These are phyloP conservation scores for Zonotrichia leucophrys DNA, from an alignment of 2,113 vertebrate genomes.

Conservation along the genomic window DNA sequence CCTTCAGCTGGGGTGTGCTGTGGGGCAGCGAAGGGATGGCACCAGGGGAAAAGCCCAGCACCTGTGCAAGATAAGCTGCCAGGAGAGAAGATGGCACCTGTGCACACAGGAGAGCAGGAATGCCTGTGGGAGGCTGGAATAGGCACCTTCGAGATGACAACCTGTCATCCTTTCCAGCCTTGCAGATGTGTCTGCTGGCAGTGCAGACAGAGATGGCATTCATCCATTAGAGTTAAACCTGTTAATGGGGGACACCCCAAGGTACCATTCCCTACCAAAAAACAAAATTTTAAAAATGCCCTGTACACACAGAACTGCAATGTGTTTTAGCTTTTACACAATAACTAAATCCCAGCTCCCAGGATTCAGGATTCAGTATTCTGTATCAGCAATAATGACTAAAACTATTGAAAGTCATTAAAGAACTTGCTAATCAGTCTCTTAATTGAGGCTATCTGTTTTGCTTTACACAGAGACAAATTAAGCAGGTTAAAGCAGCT, in stretches of 20 bases:
- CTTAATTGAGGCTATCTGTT: conserved; percentile 73
- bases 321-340: background rate
- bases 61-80: background rate
- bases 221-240: background rate
- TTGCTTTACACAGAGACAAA: conserved; percentile 69
- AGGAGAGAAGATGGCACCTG: background rate
- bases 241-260: background rate
- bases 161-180: background rate
- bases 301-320: background rate
- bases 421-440: conserved; percentile 70
- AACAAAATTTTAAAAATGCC: too few species aligned
- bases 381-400: conserved; percentile 55
- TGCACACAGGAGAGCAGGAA: background rate
- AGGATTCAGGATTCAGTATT: background rate
- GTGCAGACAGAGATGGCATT: background rate
- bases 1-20: fast-evolving
- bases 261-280: background rate
- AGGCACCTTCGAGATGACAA: background rate
- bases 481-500: conserved; percentile 68
- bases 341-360: conserved; percentile 22
- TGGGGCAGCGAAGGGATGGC: background rate
- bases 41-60: background rate
- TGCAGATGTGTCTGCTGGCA: background rate
- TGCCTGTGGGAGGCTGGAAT: background rate
- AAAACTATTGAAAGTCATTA: conserved; percentile 71